Conservation (phyloP, 1,140 invertebrate genomes). For the Drosophila nebulosa region DNA sequence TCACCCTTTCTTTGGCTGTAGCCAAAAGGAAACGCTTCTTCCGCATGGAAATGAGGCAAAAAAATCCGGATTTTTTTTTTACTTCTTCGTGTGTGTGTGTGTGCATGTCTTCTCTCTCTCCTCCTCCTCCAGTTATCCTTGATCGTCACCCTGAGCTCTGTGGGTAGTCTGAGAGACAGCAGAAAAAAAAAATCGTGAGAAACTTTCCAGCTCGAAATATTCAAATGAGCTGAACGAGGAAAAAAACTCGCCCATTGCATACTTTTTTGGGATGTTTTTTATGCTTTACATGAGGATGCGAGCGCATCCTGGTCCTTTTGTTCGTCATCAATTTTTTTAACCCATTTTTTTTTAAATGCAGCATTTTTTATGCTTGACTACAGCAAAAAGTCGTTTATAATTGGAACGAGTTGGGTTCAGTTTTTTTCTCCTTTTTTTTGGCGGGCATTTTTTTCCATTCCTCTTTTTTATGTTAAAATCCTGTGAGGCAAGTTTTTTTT, state of each 20-base stretch:
- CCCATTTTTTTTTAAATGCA: conserved; percentile 59
- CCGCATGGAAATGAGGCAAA: conserved; percentile 79
- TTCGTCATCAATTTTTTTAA: conserved; percentile 54
- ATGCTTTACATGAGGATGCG: conserved; percentile 29
- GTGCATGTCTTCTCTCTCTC: conserved; percentile 16
- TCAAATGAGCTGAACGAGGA: conserved; percentile 56
- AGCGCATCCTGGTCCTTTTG: conserved; percentile 57
- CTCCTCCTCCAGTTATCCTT: conserved; percentile 63
- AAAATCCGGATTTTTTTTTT: conserved; percentile 74
- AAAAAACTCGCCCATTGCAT: conserved; percentile 54
- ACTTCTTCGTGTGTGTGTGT: conserved; percentile 33
- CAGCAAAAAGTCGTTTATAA: conserved; percentile 74
- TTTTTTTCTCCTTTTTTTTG: conserved; percentile 42
- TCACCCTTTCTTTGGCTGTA: conserved; percentile 48
- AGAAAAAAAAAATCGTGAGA: conserved; percentile 69
- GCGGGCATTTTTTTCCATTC: conserved; percentile 18
- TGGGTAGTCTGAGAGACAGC: conserved; percentile 32
- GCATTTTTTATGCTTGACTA: conserved; percentile 75
- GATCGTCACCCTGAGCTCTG: conserved; percentile 69
- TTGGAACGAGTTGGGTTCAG: conserved; percentile 39
- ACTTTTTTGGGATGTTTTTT: conserved; percentile 61
- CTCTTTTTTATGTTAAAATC: conserved; percentile 53
- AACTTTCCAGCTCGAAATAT: conserved; percentile 72
- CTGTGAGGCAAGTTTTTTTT: conserved; percentile 68
- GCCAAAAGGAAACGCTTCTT: conserved; percentile 57